These are phyloP conservation scores for Enteromius mattozi DNA, from an alignment of 2,797 vertebrate species.

Conservation along the genomic window DNA sequence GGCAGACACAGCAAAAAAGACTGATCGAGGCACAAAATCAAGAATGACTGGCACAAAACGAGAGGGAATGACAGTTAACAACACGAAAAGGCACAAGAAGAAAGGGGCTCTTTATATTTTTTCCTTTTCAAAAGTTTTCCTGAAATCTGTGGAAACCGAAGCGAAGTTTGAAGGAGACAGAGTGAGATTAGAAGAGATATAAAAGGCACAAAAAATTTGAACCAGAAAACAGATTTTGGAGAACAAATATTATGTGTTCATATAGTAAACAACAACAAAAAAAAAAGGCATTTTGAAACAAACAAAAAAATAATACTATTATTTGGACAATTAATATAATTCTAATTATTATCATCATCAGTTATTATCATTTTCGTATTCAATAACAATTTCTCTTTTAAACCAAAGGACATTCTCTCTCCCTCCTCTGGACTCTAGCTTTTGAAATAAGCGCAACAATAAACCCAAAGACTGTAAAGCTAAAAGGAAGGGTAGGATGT, in stretches of 20 bases:
- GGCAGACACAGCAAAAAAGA: constrained; percentile 44
- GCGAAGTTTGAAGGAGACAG: constrained; percentile 55
- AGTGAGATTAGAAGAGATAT: constrained; percentile 53
- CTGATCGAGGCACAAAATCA: constrained; percentile 57
- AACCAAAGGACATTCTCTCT: constrained; percentile 62
- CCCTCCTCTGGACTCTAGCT: constrained; percentile 55
- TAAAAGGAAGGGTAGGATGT: constrained; percentile 37
- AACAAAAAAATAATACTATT: constrained; percentile 74
- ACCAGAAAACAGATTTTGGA: constrained; percentile 65
- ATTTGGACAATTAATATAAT: constrained; percentile 73
- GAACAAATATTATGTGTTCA: constrained; percentile 68
- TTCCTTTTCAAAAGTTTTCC: constrained; percentile 48
- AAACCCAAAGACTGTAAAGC: constrained; percentile 17
- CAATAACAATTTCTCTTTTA: constrained; percentile 55
- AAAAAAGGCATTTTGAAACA: constrained; percentile 67
- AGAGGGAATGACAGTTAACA: constrained; percentile 57
- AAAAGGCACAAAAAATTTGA: constrained; percentile 75
- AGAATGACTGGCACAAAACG: constrained; percentile 51
- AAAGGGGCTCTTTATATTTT: constrained; percentile 65
- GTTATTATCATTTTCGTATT: constrained; percentile 56
- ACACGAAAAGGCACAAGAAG: constrained; percentile 79
- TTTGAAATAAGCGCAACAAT: constrained; percentile 41
- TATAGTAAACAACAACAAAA: constrained; percentile 65
- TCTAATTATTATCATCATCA: constrained; percentile 62
- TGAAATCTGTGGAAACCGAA: constrained; percentile 58